Percentiles rank a stretch among this genome's conserved stretches.
Evolutionary conservation across 1,140 invertebrate species (phyloP).

Genomic region (Thaumetopoea pityocampa): DNA sequence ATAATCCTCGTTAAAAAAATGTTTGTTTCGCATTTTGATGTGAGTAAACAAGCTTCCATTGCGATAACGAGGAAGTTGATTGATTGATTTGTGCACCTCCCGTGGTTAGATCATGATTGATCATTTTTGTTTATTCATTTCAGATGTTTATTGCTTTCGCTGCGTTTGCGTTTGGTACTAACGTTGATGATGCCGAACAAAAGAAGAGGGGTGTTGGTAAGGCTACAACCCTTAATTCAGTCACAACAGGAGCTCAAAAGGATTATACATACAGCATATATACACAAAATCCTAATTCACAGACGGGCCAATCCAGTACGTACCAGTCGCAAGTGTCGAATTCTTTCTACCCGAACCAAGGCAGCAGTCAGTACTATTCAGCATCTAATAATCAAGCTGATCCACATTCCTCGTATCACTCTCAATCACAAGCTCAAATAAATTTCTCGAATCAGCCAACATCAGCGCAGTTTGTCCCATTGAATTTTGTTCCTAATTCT

Average conservation of each 20-base stretch:
- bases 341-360: conserved; percentile 61
- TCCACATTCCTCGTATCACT: conserved; percentile 18
- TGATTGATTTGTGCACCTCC: conserved; percentile 29
- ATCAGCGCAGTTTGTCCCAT: conserved; percentile 49
- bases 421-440: conserved; percentile 28
- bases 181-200: conserved; percentile 55
- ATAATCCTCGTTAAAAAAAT: conserved; percentile 17
- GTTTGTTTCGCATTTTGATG: conserved; percentile 4
- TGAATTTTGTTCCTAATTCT: conserved; percentile 56
- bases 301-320: conserved; percentile 25
- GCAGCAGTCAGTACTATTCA: conserved; percentile 43
- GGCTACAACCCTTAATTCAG: conserved; percentile 44
- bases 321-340: conserved; percentile 51
- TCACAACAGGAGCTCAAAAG: conserved; percentile 57
- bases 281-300: conserved; percentile 38
- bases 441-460: conserved; percentile 31
- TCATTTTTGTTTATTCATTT: conserved; percentile 29
- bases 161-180: conserved; percentile 39
- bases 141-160: conserved; percentile 55
- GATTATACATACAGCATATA: conserved; percentile 64
- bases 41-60: conserved; percentile 9
- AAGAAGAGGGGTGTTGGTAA: conserved; percentile 62
- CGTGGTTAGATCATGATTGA: conserved; percentile 28
- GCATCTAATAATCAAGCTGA: conserved; percentile 27
- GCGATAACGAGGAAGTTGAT: conserved; percentile 22